Base-by-base conservation (phyloP, 2,888 invertebrate species). In the Neria commutata region DNA sequence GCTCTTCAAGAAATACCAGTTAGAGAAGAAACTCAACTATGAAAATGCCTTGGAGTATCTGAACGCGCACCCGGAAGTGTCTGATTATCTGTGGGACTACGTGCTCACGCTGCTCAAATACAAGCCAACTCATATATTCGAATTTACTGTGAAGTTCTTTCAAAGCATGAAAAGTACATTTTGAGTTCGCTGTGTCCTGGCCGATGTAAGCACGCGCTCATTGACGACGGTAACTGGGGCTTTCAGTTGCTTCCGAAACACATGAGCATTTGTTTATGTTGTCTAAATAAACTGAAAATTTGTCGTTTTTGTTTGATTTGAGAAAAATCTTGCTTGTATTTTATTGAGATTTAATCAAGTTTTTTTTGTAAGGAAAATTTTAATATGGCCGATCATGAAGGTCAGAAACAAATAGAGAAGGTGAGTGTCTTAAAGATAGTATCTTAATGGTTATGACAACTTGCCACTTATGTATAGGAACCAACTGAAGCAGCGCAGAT, bases 41-140 rank as follows among this genome's bases (percentile, higher is more conserved):
- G 70, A 75, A 19, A 78, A 72, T 50, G 67, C 72, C 2, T 61
- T 60, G 1, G 65, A 60, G 0, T 80, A 74, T 57, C 59, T 79
- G 25, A 60, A 65, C 4, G 52, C 63, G 0, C 69, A 76, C 56
- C 72, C 79, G 0, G 74, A 76, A 49, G 45, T 76, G 25, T 65
- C 72, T 0, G 77, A 76, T 29, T 71, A 74, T 3, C 63, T 80
- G 51, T 73, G 77, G 55, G 80, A 79, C 46, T 81, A 68, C 37
- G 67, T 81, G 10, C 37, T 74, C 2, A 71, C 69, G 59, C 57
- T 78, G 33, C 58, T 81, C 4, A 73, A 76, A 40, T 75, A 72
- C 11, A 79, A 78, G 51, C 80, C 81, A 17, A 51, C 46, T 16
- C 72, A 73, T 58, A 68, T 79, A 6, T 59, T 77, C 3, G 72